A percentile compares a stretch with the other conserved stretches of the same genome.
Conservation (phyloP, 2,888 invertebrate genomes). For the Cephus pygmeus region DNA sequence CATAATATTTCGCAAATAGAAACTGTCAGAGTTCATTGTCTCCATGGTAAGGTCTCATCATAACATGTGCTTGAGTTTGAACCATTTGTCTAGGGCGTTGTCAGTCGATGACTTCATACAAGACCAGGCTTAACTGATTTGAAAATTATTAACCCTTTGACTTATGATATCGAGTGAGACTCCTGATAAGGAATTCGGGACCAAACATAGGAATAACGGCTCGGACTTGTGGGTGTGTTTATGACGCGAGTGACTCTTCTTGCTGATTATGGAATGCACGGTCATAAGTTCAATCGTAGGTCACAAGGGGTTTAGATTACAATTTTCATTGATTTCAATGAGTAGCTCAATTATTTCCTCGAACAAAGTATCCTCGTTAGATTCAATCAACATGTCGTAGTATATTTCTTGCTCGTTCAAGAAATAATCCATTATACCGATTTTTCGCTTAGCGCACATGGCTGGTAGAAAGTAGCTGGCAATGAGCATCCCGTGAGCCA, state of each 20-base stretch:
- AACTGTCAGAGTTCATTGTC: no score
- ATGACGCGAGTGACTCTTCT: no score
- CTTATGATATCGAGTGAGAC: no score
- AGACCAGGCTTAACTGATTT: not conserved
- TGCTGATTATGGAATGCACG: no score
- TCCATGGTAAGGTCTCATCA: no score
- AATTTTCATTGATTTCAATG: not conserved
- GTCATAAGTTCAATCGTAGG: no score
- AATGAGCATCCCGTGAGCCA: constrained; percentile 46
- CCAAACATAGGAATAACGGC: no score
- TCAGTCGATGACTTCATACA: not conserved
- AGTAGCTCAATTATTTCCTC: not conserved
- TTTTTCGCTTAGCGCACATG: constrained; percentile 14
- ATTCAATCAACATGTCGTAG: not conserved
- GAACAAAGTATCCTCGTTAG: not conserved
- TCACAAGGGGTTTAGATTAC: not conserved
- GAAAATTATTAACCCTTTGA: not conserved
- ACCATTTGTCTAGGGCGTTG: not conserved
- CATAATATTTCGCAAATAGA: no score
- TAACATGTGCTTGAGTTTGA: not conserved
- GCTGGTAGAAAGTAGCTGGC: constrained; percentile 38
- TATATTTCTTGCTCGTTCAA: not conserved
- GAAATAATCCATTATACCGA: not conserved
- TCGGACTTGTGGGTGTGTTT: no score
- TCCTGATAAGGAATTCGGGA: no score